A percentile compares a stretch with the other conserved stretches of the same genome.
These are phyloP conservation scores for Channa striata DNA, from an alignment of 2,797 vertebrate species.

Conservation along the genomic window DNA sequence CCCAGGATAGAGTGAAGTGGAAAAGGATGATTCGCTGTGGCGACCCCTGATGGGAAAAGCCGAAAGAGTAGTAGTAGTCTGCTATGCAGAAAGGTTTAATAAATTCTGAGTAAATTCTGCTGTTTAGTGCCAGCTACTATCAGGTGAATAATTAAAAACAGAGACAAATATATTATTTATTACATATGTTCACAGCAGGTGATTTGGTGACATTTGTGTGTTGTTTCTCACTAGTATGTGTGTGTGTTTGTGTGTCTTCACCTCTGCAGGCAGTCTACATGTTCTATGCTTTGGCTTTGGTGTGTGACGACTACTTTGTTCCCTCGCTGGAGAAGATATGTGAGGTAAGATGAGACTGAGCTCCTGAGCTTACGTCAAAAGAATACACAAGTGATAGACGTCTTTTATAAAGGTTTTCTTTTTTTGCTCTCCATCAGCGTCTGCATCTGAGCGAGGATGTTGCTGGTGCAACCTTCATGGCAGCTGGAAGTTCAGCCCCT, in stretches of 20 bases:
- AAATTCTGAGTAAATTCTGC: too few species aligned
- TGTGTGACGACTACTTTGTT: constrained; percentile 98
- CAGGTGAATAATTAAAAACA: too few species aligned
- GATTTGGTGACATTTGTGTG: not conserved
- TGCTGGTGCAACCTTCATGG: constrained; percentile 98
- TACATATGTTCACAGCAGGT: not conserved
- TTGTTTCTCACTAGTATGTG: not conserved
- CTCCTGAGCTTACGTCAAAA: constrained; percentile 2
- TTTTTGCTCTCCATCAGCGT: constrained; percentile 81
- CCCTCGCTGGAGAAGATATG: constrained; percentile 96
- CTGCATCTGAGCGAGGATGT: constrained; percentile 96
- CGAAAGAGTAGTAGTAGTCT: too few species aligned
- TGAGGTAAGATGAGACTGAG: constrained; percentile 83
- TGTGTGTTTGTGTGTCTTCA: constrained; percentile 1
- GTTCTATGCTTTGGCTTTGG: constrained; percentile 95
- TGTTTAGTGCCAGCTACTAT: too few species aligned
- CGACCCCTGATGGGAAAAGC: too few species aligned
- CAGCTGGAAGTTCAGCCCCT: constrained; percentile 96
- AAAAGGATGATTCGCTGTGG: too few species aligned
- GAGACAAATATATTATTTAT: too few species aligned
- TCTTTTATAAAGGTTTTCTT: not conserved
- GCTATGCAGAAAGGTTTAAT: too few species aligned
- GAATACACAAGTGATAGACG: not conserved
- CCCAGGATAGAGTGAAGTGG: too few species aligned
- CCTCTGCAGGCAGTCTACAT: constrained; percentile 92